Conservation (phyloP, 2,888 invertebrate genomes). For the Andrena haemorrhoa region DNA sequence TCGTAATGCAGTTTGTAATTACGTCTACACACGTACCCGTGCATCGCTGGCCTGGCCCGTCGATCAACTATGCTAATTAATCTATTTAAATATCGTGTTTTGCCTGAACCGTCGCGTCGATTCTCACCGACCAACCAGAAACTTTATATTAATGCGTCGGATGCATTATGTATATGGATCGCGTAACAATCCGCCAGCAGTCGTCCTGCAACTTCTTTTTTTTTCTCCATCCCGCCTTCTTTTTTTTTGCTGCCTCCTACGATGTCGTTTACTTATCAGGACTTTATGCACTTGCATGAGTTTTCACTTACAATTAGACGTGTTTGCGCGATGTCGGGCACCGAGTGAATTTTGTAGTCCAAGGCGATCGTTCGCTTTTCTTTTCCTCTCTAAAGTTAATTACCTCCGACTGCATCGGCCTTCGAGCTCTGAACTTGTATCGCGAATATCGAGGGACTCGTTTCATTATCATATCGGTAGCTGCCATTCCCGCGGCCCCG, state of each 20-base stretch:
- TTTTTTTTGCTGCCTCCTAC: background rate
- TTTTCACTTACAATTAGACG: background rate
- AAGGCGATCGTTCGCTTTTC: background rate
- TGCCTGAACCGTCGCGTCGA: conserved; percentile 33
- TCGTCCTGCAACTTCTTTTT: conserved; percentile 12
- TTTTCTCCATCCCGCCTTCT: background rate
- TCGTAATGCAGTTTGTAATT: conserved; percentile 18
- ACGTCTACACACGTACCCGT: background rate
- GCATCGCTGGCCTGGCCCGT: background rate
- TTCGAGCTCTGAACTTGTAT: conserved; percentile 8
- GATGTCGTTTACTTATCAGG: background rate
- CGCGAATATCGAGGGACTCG: conserved; percentile 3
- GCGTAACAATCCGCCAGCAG: conserved; percentile 24
- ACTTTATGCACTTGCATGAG: background rate
- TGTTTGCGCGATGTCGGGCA: background rate
- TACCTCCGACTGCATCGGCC: background rate
- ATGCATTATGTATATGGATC: conserved; percentile 41
- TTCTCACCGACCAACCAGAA: conserved; percentile 11
- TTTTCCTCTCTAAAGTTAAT: background rate
- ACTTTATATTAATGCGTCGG: conserved; percentile 30
- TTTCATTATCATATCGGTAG: conserved; percentile 10
- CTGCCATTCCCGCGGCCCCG: background rate
- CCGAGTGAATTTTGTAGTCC: background rate
- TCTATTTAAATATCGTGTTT: conserved; percentile 69
- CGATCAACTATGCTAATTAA: conserved; percentile 71